Percentiles rank a stretch among this genome's conserved stretches.
These are phyloP conservation scores for Nylanderia fulva DNA, from an alignment of 1,140 invertebrate species.

Conservation along the genomic window DNA sequence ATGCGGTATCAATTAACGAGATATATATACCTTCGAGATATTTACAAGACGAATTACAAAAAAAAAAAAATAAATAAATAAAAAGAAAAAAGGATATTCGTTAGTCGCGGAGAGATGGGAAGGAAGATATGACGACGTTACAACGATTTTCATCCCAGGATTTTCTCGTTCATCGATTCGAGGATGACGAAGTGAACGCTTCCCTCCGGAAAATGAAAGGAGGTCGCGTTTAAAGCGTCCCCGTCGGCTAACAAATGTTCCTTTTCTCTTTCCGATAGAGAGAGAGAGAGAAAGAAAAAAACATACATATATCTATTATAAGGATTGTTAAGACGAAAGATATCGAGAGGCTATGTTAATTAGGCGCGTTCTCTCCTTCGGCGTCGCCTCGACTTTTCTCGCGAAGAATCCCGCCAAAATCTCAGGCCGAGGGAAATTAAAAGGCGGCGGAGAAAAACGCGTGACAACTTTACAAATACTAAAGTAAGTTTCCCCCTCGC, in stretches of 20 bases:
- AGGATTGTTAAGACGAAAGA: conserved; percentile 33
- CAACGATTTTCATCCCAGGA: conserved; percentile 11
- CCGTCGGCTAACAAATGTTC: conserved; percentile 42
- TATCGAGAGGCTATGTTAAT: conserved; percentile 55
- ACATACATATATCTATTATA: conserved; percentile 44
- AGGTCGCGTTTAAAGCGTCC: conserved; percentile 14
- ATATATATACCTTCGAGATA: conserved; percentile 56
- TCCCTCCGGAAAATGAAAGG: neutral
- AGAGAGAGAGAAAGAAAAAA: too few species aligned
- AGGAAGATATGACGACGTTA: conserved; percentile 30
- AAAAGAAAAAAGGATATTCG: conserved; percentile 15
- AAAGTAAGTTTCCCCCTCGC: conserved; percentile 60
- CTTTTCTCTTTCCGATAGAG: neutral
- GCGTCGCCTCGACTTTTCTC: conserved; percentile 29
- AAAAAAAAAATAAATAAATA: conserved; percentile 16
- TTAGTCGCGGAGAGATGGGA: conserved; percentile 18
- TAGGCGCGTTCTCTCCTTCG: conserved; percentile 38
- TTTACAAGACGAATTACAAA: conserved; percentile 54
- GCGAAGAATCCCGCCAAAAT: conserved; percentile 47
- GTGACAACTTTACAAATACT: conserved; percentile 54
- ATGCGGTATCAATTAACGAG: conserved; percentile 39
- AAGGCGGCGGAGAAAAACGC: conserved; percentile 7
- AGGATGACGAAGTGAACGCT: neutral
- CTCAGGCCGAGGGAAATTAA: conserved; percentile 47
- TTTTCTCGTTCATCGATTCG: neutral